Base-by-base conservation (phyloP, 1,140 invertebrate species). In the Gryllus bimaculatus region DNA sequence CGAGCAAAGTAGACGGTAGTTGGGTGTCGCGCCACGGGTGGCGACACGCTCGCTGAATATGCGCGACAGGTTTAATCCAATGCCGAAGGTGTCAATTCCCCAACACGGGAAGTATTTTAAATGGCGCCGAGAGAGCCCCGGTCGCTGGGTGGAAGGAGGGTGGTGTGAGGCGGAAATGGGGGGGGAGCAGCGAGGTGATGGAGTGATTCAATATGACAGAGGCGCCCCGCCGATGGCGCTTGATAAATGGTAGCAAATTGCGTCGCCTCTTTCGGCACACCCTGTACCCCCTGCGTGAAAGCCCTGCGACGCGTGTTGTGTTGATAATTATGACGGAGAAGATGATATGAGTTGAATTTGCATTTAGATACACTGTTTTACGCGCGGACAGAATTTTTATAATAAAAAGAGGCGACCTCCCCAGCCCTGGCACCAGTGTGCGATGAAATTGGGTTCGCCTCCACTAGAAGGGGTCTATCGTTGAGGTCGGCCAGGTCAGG, bases 161-260 rank as follows among this genome's bases (percentile, higher is more conserved):
- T 3, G 10, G 54, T 15, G 8, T 8, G 49, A 54, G 54, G 10
- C 10, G 54, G 54, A 18, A 66, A 2, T 13, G 54, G 54, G 18
- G 2, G 18, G 54, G 54, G 54, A 2, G 10, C 10, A 3, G 54
- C 54, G 54, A 66, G 10, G 18, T 66, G 54, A 66, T 66, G 54
- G 18, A 66, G 54, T 66, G 54, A 66, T 66, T 66, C 54, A 66
- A 66, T 66, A 66, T 66, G 54, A 66, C 54, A 18, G 54, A 66
- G 54, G 10, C 54, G 54, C 54, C 54, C 10, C 5, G 54, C 10
- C 54, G 54, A 66, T 66, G 54, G 54, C 54, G 54, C 0, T 66
- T 66, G 54, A 66, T 66, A 66, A 66, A 66, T 66, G 54, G 18
- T 66, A 66, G 54, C 54, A 66, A 66, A 66, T 66, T 66, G 54